Evolutionary conservation across 2,888 invertebrate genomes (phyloP), one percentile per base, ranked within the genome.

Genomic region (Hanleya hanleyi): DNA sequence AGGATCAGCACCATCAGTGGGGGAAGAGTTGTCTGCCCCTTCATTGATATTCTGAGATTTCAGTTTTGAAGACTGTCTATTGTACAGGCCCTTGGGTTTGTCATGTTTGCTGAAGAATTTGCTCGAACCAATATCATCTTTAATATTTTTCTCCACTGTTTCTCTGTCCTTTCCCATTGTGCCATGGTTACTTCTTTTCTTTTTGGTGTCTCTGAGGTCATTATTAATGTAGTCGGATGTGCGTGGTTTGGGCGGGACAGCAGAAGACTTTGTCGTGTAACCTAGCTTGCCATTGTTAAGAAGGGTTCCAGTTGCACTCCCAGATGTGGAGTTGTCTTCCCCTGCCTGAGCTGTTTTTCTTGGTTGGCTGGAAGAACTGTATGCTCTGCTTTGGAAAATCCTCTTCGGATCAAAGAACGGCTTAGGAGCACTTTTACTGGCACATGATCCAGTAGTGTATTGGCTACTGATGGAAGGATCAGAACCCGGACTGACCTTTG

Each of bases 221-320:
- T 89, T 88, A 72, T 87, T 89, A 74, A 89, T 89, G 74, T 88
- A 89, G 68, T 86, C 85, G n/a, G 83, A 81, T 12, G 84, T 77
- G 74, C 85, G 84, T n/a, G n/a, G n/a, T 65, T 83, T 81, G 37
- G 81, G 81, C 18, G 83, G 80, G 18, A 75, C 68, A 29, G 77
- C 66, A 2, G 79, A 70, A 6, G 84, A 74, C 38, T 84, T 81
- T 77, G 77, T 79, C 36, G 77, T 77, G n/a, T 70, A 69, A 51
- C 77, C 76, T 35, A 84, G 84, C 69, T 87, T 87, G 6, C 86
- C 87, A 79, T 88, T 88, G 76, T 88, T 88, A 18, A 88, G 81
- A 26, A 88, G 78, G 12, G 81, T 80, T n/a, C n/a, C n/a, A n/a
- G n/a, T n/a, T 32, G 29, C 50, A 47, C 68, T 68, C 5, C 29